Evolutionary conservation across 2,113 vertebrate species (phyloP).

Genomic region (Coreoperca whiteheadi): DNA sequence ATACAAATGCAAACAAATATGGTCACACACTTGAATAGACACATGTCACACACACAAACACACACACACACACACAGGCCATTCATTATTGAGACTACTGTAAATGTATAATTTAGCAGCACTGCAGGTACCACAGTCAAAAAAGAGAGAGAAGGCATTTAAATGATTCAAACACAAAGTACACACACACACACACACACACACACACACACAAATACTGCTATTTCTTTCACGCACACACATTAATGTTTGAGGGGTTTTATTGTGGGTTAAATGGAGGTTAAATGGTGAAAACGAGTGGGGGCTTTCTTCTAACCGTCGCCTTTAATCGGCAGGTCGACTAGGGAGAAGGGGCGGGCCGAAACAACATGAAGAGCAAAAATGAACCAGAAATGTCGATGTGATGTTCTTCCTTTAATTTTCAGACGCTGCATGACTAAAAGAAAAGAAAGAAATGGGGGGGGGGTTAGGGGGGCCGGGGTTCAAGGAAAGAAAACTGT

Average conservation of each 20-base stretch:
- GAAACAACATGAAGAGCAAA: not conserved
- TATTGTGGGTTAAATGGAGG: conserved; percentile 25
- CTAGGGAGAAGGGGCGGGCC: not conserved
- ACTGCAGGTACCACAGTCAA: conserved; percentile 52
- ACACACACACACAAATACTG: not conserved
- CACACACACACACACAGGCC: not conserved
- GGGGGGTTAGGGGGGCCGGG: no score
- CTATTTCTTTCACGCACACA: not conserved
- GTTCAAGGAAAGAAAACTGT: not conserved
- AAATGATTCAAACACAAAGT: conserved; percentile 52
- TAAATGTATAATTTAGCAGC: conserved; percentile 65
- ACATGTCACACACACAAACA: not conserved
- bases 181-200: conserved; percentile 6
- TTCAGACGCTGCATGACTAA: not conserved
- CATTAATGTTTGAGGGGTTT: conserved; percentile 23
- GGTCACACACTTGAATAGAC: not conserved
- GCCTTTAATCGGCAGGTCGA: not conserved
- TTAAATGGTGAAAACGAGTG: conserved; percentile 20
- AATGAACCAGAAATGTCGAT: not conserved
- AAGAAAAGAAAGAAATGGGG: no score
- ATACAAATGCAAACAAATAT: not conserved
- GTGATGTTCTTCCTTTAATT: not conserved
- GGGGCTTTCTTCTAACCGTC: not conserved
- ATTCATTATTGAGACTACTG: conserved; percentile 67
- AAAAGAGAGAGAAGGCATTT: conserved; percentile 49